Conservation (phyloP, 2,888 invertebrate genomes). For the Dynastes maya region DNA sequence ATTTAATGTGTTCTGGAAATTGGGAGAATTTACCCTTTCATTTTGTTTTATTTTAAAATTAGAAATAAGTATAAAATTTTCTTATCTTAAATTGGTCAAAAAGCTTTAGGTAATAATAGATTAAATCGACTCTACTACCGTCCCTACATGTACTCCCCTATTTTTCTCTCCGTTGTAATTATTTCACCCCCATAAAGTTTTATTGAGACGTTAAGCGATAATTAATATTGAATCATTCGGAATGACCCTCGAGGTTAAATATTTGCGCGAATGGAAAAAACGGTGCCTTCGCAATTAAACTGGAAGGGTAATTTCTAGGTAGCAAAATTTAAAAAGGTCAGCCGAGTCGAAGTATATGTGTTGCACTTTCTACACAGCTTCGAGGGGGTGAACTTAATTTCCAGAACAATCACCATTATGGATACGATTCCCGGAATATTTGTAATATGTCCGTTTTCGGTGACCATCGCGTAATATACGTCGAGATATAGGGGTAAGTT, state of each 20-base stretch:
- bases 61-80: too few relatives aligned
- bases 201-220: slow-evolving; percentile 39
- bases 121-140: background rate
- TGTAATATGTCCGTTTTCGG: slow-evolving; percentile 43
- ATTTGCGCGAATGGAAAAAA: slow-evolving; percentile 32
- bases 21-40: too few relatives aligned
- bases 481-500: slow-evolving; percentile 39
- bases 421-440: slow-evolving; percentile 34
- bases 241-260: slow-evolving; percentile 27
- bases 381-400: slow-evolving; percentile 33
- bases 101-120: slow-evolving; percentile 11
- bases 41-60: too few relatives aligned
- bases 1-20: background rate
- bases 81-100: too few relatives aligned
- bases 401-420: slow-evolving; percentile 41
- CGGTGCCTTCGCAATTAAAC: slow-evolving; percentile 15
- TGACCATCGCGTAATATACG: slow-evolving; percentile 15
- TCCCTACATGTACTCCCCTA: background rate
- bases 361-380: background rate
- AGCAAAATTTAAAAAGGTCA: slow-evolving; percentile 33
- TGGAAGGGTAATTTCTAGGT: slow-evolving; percentile 20
- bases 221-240: slow-evolving; percentile 41
- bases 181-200: slow-evolving; percentile 37
- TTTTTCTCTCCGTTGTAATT: slow-evolving; percentile 33
- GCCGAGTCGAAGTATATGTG: background rate